Percentiles rank a stretch among this genome's conserved stretches.
Evolutionary conservation across 2,113 vertebrate species (phyloP).

Genomic region (Pao palembangensis): DNA sequence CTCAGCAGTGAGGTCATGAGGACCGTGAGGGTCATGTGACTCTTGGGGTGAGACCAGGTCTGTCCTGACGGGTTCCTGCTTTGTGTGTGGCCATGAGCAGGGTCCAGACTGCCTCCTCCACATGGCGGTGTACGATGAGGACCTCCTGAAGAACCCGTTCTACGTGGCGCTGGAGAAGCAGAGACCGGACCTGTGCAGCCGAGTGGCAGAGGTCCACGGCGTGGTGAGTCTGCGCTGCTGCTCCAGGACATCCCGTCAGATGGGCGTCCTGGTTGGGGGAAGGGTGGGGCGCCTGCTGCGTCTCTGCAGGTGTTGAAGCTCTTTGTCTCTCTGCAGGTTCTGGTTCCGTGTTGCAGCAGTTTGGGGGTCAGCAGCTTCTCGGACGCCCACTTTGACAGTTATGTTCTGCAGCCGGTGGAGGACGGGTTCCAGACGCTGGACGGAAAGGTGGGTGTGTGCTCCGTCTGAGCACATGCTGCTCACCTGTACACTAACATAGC

Average conservation of each 20-base stretch:
- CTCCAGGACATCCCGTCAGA: no score
- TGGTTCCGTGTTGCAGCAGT: constrained; percentile 90
- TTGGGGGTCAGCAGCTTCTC: constrained; percentile 71
- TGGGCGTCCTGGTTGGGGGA: no score
- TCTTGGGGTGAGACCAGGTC: no score
- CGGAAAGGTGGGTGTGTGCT: constrained; percentile 87
- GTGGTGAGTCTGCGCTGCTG: constrained; percentile 77
- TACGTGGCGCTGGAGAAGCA: constrained; percentile 89
- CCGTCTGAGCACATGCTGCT: neutral
- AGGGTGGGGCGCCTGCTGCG: neutral
- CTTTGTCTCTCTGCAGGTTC: constrained; percentile 67
- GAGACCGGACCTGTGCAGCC: constrained; percentile 84
- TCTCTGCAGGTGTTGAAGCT: neutral
- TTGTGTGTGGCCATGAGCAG: constrained; percentile 44
- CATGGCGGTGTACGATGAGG: constrained; percentile 98
- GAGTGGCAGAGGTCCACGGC: constrained; percentile 85
- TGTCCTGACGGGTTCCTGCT: no score
- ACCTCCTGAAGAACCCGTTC: constrained; percentile 93
- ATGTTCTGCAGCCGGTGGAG: constrained; percentile 81
- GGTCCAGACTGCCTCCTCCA: constrained; percentile 70
- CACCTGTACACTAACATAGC: no score
- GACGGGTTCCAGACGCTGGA: constrained; percentile 83
- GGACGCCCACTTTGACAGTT: constrained; percentile 85
- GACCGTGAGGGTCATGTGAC: constrained; percentile 33
- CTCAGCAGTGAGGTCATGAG: constrained; percentile 37